Evolutionary conservation across 2,113 vertebrate species (phyloP).

Genomic region (Pelobates fuscus): DNA sequence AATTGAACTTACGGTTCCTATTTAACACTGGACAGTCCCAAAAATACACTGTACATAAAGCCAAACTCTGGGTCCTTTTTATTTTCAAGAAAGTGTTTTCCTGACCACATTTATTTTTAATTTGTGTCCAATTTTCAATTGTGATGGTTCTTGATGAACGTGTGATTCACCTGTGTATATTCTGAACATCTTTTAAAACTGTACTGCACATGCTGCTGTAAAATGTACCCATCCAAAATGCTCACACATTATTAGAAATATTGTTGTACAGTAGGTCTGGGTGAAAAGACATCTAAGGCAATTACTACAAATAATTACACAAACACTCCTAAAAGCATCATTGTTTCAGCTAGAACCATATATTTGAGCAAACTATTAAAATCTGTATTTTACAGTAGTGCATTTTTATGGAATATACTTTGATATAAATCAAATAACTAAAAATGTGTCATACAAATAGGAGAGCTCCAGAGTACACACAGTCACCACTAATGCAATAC

Average conservation of each 20-base stretch:
- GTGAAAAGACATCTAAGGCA: too few species aligned
- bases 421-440: too few species aligned
- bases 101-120: neutral
- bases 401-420: too few species aligned
- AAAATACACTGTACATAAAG: conserved; percentile 40
- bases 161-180: conserved; percentile 37
- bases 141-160: conserved; percentile 5
- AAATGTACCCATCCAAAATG: neutral
- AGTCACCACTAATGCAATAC: too few species aligned
- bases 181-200: conserved; percentile 16
- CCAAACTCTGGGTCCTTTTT: neutral
- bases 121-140: conserved; percentile 6
- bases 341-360: too few species aligned
- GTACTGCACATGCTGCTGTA: conserved; percentile 24
- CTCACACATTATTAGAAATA: neutral
- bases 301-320: too few species aligned
- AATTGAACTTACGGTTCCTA: neutral
- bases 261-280: neutral
- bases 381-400: too few species aligned
- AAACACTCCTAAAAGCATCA: too few species aligned
- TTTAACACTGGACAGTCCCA: conserved; percentile 21
- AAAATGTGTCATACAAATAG: too few species aligned
- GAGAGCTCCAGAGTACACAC: too few species aligned
- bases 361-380: too few species aligned
- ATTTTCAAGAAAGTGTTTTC: conserved; percentile 9